Evolutionary conservation across 1,140 invertebrate genomes (phyloP).

Genomic region (Neodiprion virginianus): DNA sequence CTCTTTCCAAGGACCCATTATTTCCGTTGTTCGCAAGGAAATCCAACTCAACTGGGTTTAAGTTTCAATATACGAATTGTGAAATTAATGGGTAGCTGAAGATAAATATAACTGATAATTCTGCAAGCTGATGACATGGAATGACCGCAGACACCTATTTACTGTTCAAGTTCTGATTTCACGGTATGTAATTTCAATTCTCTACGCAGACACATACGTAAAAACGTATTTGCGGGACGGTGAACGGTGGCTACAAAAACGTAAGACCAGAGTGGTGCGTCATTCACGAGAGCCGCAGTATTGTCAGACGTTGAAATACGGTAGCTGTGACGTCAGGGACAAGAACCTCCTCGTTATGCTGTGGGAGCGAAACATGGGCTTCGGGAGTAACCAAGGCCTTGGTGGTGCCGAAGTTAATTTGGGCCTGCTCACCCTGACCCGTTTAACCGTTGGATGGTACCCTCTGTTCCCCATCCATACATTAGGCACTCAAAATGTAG

Average conservation of each 20-base stretch:
- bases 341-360: slow-evolving; percentile 86
- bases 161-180: too few relatives aligned
- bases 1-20: too few relatives aligned
- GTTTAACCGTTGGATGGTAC: slow-evolving; percentile 86
- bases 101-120: too few relatives aligned
- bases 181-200: too few relatives aligned
- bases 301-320: slow-evolving; percentile 87
- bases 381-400: slow-evolving; percentile 86
- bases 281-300: slow-evolving; percentile 84
- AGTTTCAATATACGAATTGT: too few relatives aligned
- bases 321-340: slow-evolving; percentile 82
- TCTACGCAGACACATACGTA: slow-evolving; percentile 83
- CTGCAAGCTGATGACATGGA: too few relatives aligned
- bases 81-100: too few relatives aligned
- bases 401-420: slow-evolving; percentile 86
- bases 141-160: too few relatives aligned
- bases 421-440: slow-evolving; percentile 78
- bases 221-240: slow-evolving; percentile 92
- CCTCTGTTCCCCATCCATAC: slow-evolving; percentile 84
- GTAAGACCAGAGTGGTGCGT: slow-evolving; percentile 85
- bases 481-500: slow-evolving; percentile 72
- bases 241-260: slow-evolving; percentile 86
- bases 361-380: slow-evolving; percentile 86
- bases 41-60: too few relatives aligned
- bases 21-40: too few relatives aligned